phyloP scores from a whole-genome alignment of 2,113 vertebrate species.

The Himantopus leucocephalus region DNA sequence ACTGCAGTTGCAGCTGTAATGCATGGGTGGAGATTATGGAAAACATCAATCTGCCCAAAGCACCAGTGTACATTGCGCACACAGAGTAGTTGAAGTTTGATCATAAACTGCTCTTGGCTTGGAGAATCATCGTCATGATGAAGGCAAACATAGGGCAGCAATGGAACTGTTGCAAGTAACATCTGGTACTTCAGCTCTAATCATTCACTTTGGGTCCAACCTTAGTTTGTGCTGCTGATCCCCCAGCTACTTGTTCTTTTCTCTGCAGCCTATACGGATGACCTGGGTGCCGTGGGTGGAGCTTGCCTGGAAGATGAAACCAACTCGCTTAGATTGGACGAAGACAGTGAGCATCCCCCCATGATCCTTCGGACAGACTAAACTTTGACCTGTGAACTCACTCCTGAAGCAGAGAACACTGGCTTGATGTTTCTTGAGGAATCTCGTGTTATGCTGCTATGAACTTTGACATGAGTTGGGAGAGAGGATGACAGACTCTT shows the following conservation, averaged over 20 bases:
- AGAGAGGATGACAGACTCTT: conserved; percentile 79
- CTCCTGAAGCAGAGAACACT: conserved; percentile 70
- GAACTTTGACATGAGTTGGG: conserved; percentile 79
- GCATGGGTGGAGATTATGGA: neutral
- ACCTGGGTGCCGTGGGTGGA: conserved; percentile 91
- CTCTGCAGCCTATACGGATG: conserved; percentile 87
- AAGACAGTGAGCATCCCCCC: conserved; percentile 97
- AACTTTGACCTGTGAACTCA: conserved; percentile 59
- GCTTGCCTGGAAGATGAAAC: conserved; percentile 89
- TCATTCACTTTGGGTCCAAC: neutral
- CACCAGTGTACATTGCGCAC: neutral
- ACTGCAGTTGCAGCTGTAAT: neutral
- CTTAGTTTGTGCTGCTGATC: neutral
- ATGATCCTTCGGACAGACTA: conserved; percentile 95
- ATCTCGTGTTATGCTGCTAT: conserved; percentile 86
- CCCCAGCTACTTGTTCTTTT: neutral
- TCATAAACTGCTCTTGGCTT: neutral
- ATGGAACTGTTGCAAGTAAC: neutral
- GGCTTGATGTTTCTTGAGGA: conserved; percentile 73
- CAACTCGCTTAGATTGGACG: conserved; percentile 84
- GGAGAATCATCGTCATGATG: neutral
- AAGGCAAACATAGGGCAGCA: neutral
- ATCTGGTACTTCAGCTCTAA: neutral
- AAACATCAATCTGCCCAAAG: neutral
- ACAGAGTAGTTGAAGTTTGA: neutral